Evolutionary conservation across 2,888 invertebrate species (phyloP), one percentile per base, ranked within the genome.

Genomic region (Drosophila seclusa): DNA sequence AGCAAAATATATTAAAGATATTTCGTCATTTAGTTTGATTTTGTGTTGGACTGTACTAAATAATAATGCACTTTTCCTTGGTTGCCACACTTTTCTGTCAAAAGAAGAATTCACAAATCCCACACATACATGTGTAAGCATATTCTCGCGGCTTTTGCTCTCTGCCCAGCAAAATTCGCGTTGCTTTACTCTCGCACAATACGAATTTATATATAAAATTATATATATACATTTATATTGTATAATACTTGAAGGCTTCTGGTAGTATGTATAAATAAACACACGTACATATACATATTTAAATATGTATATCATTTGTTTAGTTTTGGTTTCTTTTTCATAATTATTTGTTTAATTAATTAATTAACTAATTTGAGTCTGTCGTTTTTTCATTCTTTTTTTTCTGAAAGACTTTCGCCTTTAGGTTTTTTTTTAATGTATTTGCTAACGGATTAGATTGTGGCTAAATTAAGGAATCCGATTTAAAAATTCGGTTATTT

Each of bases 371-470:
- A 31, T 38, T 18, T 27, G 3, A 13, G 16, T 13, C 8, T 3
- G n/a, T 2, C 8, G 21, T 29, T 29, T 29, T 38, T 29, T 27
- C 38, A 2, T 45, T 45, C 1, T 45, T 2, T 21, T 45, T 7
- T 8, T 24, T 2, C 8, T 24, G 8, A 45, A 16, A 24, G n/a
- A 11, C 10, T 16, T 34, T 21, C 18, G 8, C n/a, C 2, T 8
- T 31, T 18, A 18, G 1, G 13, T 3, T 21, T 27, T 38, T 27
- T 38, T 11, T n/a, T 32, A 32, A 40, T 34, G 8, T 2, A 4
- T 64, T 78, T 75, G 82, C 78, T 87, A 76, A 67, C 68, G 48
- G 60, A 59, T 67, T 50, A 24, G 21, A 48, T 45, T 52, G 21
- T 13, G 21, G n/a, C 29, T 32, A 62, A 32, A 60, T 49, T 36